phyloP scores from a whole-genome alignment of 1,140 invertebrate species.

The Caerostris darwini region DNA sequence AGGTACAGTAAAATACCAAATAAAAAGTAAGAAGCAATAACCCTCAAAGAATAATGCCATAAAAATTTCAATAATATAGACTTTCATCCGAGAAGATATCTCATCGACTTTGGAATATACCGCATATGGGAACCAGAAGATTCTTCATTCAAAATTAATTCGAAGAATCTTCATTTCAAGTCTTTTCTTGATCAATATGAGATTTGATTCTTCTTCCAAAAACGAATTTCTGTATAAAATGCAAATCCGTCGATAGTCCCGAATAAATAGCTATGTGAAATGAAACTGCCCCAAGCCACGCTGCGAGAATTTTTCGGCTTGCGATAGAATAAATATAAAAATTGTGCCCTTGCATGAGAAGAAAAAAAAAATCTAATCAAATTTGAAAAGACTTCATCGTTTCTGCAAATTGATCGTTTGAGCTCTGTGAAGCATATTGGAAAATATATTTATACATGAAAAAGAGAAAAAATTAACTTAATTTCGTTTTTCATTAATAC shows the following conservation, averaged over 20 bases:
- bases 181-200: no score
- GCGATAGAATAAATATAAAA: neutral
- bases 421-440: neutral
- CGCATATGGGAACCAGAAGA: no score
- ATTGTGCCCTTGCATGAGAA: neutral
- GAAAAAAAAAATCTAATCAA: constrained; percentile 6
- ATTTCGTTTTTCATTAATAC: constrained; percentile 41
- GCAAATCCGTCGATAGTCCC: neutral
- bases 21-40: no score
- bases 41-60: no score
- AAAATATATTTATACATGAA: no score
- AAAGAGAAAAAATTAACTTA: neutral
- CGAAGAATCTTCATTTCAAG: no score
- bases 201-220: neutral
- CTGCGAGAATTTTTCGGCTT: neutral
- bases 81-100: no score
- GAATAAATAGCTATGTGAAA: neutral
- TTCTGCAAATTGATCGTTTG: neutral
- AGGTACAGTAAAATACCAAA: no score
- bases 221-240: neutral
- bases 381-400: neutral
- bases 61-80: no score
- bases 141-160: no score
- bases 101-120: no score
- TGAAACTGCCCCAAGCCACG: constrained; percentile 16